phyloP scores from a whole-genome alignment of 2,888 invertebrate genomes.

The Meghimatium bilineatum region DNA sequence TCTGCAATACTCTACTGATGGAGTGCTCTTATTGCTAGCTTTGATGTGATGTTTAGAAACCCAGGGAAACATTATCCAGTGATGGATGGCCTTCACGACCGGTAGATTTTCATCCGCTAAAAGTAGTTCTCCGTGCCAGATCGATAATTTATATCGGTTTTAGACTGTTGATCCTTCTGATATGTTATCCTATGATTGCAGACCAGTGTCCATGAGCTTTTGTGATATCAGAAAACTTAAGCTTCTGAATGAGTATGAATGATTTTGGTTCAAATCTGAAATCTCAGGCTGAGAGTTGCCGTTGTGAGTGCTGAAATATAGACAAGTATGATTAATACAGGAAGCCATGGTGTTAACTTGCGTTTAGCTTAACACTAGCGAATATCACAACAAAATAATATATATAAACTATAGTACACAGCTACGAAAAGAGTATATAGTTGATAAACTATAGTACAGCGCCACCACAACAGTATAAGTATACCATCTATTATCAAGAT shows the following conservation, averaged over 20 bases:
- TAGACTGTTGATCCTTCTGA: constrained; percentile 12
- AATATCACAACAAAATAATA: no score
- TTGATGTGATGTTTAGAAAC: constrained; percentile 35
- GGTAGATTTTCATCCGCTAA: not conserved
- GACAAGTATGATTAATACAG: not conserved
- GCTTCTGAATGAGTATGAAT: not conserved
- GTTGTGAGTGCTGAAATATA: not conserved
- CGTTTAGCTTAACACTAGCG: no score
- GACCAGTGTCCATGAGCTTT: not conserved
- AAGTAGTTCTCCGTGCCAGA: not conserved
- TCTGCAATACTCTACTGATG: not conserved
- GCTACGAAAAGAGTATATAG: no score
- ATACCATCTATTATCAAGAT: no score
- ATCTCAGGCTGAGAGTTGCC: not conserved
- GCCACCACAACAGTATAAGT: no score
- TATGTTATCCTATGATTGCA: constrained; percentile 24
- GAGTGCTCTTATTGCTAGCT: not conserved
- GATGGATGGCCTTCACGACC: constrained; percentile 17
- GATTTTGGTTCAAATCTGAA: not conserved
- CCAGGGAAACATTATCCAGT: constrained; percentile 18
- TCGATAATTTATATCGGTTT: constrained; percentile 22
- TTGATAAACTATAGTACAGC: no score
- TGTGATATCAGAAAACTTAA: not conserved
- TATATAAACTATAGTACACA: no score
- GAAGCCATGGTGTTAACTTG: no score